Evolutionary conservation across 2,113 vertebrate genomes (phyloP).

Genomic region (Helogale parvula): DNA sequence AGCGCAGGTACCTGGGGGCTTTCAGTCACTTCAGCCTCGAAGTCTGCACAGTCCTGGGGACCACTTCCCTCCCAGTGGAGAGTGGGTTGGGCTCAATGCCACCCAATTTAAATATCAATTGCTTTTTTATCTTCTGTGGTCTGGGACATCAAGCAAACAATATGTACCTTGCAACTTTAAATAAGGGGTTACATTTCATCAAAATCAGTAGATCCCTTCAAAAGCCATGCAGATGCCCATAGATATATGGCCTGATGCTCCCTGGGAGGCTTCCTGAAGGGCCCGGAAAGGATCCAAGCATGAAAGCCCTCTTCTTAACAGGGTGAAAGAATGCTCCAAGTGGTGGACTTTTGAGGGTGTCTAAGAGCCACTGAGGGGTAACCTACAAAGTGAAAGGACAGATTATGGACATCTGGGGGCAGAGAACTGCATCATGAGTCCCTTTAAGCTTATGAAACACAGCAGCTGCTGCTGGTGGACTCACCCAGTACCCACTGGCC

Average conservation of each 20-base stretch:
- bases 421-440: not conserved
- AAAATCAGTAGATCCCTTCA: not conserved
- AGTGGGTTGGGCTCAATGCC: not conserved
- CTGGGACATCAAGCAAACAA: slow-evolving; percentile 14
- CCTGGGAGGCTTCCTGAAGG: not conserved
- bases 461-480: not conserved
- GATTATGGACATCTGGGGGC: not conserved
- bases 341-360: not conserved
- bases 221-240: not conserved
- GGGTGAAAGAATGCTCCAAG: not conserved
- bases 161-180: not conserved
- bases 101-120: not conserved
- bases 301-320: not conserved
- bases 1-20: not conserved
- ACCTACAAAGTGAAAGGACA: not conserved
- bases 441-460: not conserved
- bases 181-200: not conserved
- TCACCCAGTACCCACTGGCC: not conserved
- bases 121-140: slow-evolving; percentile 36
- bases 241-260: not conserved
- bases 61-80: not conserved
- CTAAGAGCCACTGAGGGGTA: not conserved
- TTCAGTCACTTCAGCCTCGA: not conserved
- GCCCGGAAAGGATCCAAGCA: not conserved
- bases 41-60: not conserved